Evolutionary conservation across 2,888 invertebrate genomes (phyloP), one percentile per base, ranked within the genome.

Genomic region (Resseliella maxima): DNA sequence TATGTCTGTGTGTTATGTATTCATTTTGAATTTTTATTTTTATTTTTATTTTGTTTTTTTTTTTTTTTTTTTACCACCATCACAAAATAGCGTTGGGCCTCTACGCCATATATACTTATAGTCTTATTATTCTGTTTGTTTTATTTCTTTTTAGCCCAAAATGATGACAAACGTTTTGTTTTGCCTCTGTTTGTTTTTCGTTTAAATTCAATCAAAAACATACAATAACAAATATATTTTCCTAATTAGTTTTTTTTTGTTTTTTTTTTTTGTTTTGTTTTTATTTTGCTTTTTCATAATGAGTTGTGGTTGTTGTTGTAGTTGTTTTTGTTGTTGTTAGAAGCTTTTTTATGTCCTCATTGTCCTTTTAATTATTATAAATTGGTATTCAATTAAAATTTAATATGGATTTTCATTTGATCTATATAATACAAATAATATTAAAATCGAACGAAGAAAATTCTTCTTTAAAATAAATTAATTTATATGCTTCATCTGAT

Each of bases 161-260:
- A 59, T 24, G 6, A 18, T 18, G 18, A 8, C 8, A 18, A 15
- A 15, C 1, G 8, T 18, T 50, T 8, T 18, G 46, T 50, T 18
- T 50, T 50, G 50, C 15, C 2, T 21, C 21, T 8, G 50, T 50
- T 8, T 50, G 21, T 50, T 50, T 59, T 59, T 59, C 59, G 59
- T 59, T 59, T 59, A 59, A 59, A 59, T 59, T 59, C 59, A 59
- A 59, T 59, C 59, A 59, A 24, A n/a, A 59, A 59, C 59, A 59
- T 50, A 59, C 59, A 59, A 59, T 59, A n/a, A 59, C 24, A 41
- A 41, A 41, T 41, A 50, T 50, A 59, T 24, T 59, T 59, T 59
- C 24, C 24, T 59, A 59, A 59, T 59, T 59, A 24, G 5, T 59
- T 59, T 59, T 1, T n/a, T n/a, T n/a, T n/a, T n/a, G n/a, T n/a